Base-by-base conservation (phyloP, 1,140 invertebrate species). In the Sminthurides bifidus region DNA sequence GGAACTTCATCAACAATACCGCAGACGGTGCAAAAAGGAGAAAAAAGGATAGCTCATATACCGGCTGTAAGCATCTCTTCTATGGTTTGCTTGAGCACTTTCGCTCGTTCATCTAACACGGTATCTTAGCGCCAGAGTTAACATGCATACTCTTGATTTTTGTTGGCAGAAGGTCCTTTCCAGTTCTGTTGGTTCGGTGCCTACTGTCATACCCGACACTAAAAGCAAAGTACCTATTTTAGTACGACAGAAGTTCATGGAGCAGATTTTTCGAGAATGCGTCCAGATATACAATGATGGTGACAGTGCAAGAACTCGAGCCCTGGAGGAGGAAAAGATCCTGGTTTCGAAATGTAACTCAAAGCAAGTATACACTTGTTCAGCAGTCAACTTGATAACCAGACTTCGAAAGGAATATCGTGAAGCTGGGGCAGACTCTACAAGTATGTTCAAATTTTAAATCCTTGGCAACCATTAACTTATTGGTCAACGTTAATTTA, bases 241-340 rank as follows among this genome's bases (percentile, higher is more conserved):
- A 6, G 33, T 55, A 6, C 29, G 63, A 21, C 59, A 64, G 35
- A 48, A 45, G 31, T 53, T 58, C 10, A 27, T 64, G 19, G 54
- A 61, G 3, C 53, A 59, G 27, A 38, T 64, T 19, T 59, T 52
- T 41, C 17, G 24, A 21, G 63, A 58, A 30, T 64, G 50, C 24
- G 26, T 35, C 8, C 43, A 58, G 40, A 50, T 58, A n/a, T 59
- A 56, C 41, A 30, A 26, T 6, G 48, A 60, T 2, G 10, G n/a
- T 15, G 41, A 57, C 15, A 24, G 33, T 10, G 62, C 62, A 4
- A 14, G 21, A 2, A 17, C 41, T 17, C 17, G 31, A 17, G 45
- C 60, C 17, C 3, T 54, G 21, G 38, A 24, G 52, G 52, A 58
- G 19, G 62, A 64, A 52, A 31, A 46, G 8, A 44, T 44, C 0